A percentile compares a stretch with the other conserved stretches of the same genome.
Evolutionary conservation across 2,113 vertebrate genomes (phyloP).

Genomic region (Tamias sibiricus): DNA sequence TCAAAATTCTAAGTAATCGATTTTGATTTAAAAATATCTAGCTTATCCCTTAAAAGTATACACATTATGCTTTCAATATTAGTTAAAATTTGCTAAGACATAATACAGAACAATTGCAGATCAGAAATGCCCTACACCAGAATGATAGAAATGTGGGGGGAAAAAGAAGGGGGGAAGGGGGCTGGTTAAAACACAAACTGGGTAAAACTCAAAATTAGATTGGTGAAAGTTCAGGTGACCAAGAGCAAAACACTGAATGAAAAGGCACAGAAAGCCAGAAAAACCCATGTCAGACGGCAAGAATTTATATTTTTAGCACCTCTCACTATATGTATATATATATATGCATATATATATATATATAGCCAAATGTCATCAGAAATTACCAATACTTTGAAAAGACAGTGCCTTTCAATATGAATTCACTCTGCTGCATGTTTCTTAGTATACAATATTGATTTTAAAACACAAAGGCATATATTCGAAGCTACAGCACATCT

Average conservation of each 20-base stretch:
- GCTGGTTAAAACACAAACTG: constrained; percentile 80
- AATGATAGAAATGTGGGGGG: constrained; percentile 83
- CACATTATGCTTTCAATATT: constrained; percentile 49
- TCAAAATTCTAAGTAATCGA: constrained; percentile 63
- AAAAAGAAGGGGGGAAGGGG: constrained; percentile 49
- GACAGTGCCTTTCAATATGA: constrained; percentile 67
- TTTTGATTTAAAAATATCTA: constrained; percentile 68
- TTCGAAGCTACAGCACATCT: constrained; percentile 51
- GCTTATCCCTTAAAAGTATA: constrained; percentile 58
- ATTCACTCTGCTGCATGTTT: constrained; percentile 92
- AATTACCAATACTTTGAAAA: constrained; percentile 69
- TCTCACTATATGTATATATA: background rate
- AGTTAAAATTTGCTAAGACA: constrained; percentile 65
- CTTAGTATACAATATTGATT: constrained; percentile 75
- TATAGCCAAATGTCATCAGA: constrained; percentile 69
- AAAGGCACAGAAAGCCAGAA: constrained; percentile 94
- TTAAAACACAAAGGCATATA: constrained; percentile 69
- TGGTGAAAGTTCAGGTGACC: constrained; percentile 79
- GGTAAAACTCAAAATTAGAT: constrained; percentile 83
- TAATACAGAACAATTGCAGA: constrained; percentile 90
- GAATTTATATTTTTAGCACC: constrained; percentile 82
- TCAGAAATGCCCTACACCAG: constrained; percentile 93
- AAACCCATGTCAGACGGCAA: constrained; percentile 98
- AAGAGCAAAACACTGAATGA: constrained; percentile 87
- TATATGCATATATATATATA: constrained; percentile 44